Conservation (phyloP, 37 sponge, comb jelly and placozoan genomes). For the Mnemiopsis leidyi region DNA sequence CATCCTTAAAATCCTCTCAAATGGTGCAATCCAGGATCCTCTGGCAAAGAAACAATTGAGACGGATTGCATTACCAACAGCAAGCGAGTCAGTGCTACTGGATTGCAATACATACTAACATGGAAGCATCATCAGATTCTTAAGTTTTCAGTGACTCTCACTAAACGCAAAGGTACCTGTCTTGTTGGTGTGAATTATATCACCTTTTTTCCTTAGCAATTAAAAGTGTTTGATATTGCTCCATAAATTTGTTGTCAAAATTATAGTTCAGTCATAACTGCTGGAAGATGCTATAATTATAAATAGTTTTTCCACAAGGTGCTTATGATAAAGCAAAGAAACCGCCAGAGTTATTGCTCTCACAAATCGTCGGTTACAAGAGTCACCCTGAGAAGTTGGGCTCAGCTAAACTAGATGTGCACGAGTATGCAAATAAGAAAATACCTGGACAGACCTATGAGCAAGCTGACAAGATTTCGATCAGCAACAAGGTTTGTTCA, state of each 20-base stretch:
- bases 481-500: constrained; percentile 60
- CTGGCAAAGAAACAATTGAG: constrained; percentile 18
- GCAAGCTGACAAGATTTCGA: constrained; percentile 9
- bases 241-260: too few species aligned
- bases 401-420: neutral
- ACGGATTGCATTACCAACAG: constrained; percentile 30
- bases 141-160: constrained; percentile 31
- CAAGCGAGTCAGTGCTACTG: neutral
- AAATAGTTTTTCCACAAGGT: neutral
- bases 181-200: too few species aligned
- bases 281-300: too few species aligned
- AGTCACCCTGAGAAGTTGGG: constrained; percentile 6
- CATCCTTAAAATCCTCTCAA: too few species aligned
- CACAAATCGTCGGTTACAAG: neutral
- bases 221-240: neutral
- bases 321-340: constrained; percentile 4
- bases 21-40: neutral
- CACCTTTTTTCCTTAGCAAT: neutral
- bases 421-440: constrained; percentile 32
- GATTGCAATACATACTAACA: neutral
- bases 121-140: constrained; percentile 48
- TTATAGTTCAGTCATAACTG: too few species aligned
- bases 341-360: constrained; percentile 33
- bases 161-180: constrained; percentile 6
- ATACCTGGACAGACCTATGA: neutral